Conservation (phyloP, 2,797 vertebrate species). For the Syngnathus acus region DNA sequence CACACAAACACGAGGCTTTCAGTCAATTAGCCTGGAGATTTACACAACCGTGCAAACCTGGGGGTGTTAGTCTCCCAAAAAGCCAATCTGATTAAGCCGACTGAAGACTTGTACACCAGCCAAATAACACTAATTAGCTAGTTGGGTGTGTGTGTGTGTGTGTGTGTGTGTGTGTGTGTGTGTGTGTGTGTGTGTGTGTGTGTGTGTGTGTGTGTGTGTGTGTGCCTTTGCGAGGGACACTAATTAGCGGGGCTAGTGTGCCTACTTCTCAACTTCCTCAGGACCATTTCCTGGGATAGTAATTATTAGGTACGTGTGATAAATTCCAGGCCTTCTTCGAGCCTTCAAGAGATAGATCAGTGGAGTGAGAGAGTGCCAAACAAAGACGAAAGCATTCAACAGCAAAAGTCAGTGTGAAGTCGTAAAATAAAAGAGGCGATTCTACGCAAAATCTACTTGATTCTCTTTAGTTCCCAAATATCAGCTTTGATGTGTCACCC, state of each 20-base stretch:
- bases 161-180: slow-evolving; percentile 14
- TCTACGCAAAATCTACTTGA: not conserved
- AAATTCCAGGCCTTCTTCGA: slow-evolving; percentile 64
- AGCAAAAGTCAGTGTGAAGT: slow-evolving; percentile 16
- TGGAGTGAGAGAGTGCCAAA: slow-evolving; percentile 19
- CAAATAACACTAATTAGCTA: slow-evolving; percentile 57
- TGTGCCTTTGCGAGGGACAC: slow-evolving; percentile 60
- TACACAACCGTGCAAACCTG: slow-evolving; percentile 41
- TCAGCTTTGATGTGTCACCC: not conserved
- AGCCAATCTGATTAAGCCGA: slow-evolving; percentile 46
- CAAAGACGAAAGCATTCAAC: slow-evolving; percentile 12
- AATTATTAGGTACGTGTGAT: slow-evolving; percentile 74
- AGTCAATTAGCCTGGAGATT: slow-evolving; percentile 56
- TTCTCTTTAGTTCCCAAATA: not conserved
- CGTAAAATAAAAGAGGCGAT: slow-evolving; percentile 20
- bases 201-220: slow-evolving; percentile 18
- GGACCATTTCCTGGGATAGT: slow-evolving; percentile 68
- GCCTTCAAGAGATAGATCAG: slow-evolving; percentile 31
- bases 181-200: not conserved
- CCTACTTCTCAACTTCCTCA: slow-evolving; percentile 53
- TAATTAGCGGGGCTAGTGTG: slow-evolving; percentile 61
- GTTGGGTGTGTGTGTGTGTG: slow-evolving; percentile 18
- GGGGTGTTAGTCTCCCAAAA: slow-evolving; percentile 40
- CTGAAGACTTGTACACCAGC: slow-evolving; percentile 29
- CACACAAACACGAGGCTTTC: slow-evolving; percentile 24